Evolutionary conservation across 1,140 invertebrate species (phyloP).

Genomic region (Vollenhovia emeryi): DNA sequence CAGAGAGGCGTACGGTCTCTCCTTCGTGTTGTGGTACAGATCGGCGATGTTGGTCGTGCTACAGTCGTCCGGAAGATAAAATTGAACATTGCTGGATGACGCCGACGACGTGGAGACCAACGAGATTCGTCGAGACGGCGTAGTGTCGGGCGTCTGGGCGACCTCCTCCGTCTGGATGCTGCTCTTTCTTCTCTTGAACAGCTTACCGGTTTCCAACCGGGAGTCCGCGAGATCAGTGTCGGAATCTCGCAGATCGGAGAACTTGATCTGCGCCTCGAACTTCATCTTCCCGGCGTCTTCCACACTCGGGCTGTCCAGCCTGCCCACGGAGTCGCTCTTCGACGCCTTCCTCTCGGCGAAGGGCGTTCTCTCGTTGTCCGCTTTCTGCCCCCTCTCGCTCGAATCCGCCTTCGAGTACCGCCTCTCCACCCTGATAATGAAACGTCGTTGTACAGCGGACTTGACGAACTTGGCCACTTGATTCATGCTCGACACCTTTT

Average conservation of each 20-base stretch:
- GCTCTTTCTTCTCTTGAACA: constrained; percentile 81
- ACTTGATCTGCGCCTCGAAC: constrained; percentile 81
- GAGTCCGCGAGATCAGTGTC: constrained; percentile 71
- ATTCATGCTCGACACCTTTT: constrained; percentile 89
- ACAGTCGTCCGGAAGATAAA: constrained; percentile 65
- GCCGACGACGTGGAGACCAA: constrained; percentile 78
- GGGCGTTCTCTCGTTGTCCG: constrained; percentile 53
- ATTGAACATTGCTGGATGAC: constrained; percentile 73
- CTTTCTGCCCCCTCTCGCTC: constrained; percentile 69
- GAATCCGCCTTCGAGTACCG: constrained; percentile 77
- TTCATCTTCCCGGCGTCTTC: constrained; percentile 69
- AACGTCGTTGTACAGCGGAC: constrained; percentile 82
- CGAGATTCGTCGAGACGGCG: constrained; percentile 80
- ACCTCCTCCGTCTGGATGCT: constrained; percentile 73
- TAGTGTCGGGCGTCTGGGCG: constrained; percentile 73
- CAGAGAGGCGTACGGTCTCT: constrained; percentile 81
- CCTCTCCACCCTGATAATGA: constrained; percentile 87
- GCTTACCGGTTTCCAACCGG: constrained; percentile 68
- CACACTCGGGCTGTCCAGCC: constrained; percentile 57
- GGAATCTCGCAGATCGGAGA: constrained; percentile 79
- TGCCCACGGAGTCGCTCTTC: constrained; percentile 71
- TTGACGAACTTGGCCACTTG: constrained; percentile 91
- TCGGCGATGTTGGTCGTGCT: constrained; percentile 68
- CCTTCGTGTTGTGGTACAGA: constrained; percentile 82
- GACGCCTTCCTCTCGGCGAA: constrained; percentile 72